These are phyloP conservation scores for Scyliorhinus canicula DNA, from an alignment of 2,797 vertebrate genomes.

Conservation along the genomic window DNA sequence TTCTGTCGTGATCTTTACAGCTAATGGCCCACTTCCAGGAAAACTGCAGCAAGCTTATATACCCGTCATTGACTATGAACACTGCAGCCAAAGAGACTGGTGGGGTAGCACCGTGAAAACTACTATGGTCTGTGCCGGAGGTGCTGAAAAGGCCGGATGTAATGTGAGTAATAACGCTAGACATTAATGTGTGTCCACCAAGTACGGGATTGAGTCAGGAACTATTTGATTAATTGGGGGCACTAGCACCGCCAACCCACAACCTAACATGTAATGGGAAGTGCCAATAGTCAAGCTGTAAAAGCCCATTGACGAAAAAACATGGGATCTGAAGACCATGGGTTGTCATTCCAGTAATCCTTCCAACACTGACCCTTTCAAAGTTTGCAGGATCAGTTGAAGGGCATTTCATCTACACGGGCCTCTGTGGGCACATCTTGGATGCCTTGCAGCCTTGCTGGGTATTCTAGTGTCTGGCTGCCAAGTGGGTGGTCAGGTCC, in stretches of 20 bases:
- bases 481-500: background rate
- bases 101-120: slow-evolving; percentile 57
- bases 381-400: background rate
- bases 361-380: background rate
- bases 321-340: background rate
- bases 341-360: background rate
- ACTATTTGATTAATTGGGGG: background rate
- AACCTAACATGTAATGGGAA: background rate
- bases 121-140: slow-evolving; percentile 69
- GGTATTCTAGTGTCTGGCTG: background rate
- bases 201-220: background rate
- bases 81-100: slow-evolving; percentile 59
- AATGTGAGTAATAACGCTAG: slow-evolving; percentile 56
- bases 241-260: background rate
- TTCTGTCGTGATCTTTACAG: slow-evolving; percentile 49
- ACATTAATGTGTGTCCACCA: background rate
- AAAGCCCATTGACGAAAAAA: background rate
- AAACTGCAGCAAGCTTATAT: slow-evolving; percentile 65
- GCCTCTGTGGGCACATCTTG: background rate
- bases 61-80: slow-evolving; percentile 60
- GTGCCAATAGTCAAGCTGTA: background rate
- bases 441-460: background rate
- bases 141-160: slow-evolving; percentile 64
- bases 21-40: slow-evolving; percentile 53
- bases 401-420: background rate